These are phyloP conservation scores for Apamea anceps DNA, from an alignment of 2,888 invertebrate species.

Conservation along the genomic window DNA sequence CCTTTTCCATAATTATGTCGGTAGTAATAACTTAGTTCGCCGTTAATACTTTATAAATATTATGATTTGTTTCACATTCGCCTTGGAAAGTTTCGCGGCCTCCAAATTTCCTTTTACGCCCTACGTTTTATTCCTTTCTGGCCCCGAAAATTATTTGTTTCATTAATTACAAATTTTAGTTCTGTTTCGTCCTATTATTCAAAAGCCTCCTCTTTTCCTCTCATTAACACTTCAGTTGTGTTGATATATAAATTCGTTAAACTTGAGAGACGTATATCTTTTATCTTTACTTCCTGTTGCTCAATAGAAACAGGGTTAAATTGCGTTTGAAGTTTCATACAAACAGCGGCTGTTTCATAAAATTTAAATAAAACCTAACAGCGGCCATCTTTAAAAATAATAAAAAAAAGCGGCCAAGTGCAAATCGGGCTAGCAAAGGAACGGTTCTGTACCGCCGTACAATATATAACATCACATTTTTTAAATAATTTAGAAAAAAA, in stretches of 20 bases:
- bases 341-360: constrained; percentile 17
- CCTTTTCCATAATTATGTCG: too few species aligned
- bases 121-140: neutral
- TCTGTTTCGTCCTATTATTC: neutral
- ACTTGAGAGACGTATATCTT: neutral
- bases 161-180: neutral
- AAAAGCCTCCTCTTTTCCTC: neutral
- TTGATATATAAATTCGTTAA: neutral
- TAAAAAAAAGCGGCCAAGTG: neutral
- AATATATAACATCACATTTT: neutral
- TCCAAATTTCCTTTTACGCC: too few species aligned
- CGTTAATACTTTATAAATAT: neutral
- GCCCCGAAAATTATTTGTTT: neutral
- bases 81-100: neutral
- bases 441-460: neutral
- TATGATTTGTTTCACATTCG: neutral
- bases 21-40: too few species aligned
- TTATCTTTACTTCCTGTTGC: neutral
- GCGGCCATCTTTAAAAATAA: constrained; percentile 21
- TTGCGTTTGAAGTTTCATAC: constrained; percentile 29
- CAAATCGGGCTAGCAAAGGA: too few species aligned
- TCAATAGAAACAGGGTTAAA: constrained; percentile 13
- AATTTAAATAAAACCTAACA: constrained; percentile 33
- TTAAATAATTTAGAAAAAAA: neutral
- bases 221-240: neutral